Evolutionary conservation across 2,113 vertebrate genomes (phyloP).

Genomic region (Chaenocephalus aceratus): DNA sequence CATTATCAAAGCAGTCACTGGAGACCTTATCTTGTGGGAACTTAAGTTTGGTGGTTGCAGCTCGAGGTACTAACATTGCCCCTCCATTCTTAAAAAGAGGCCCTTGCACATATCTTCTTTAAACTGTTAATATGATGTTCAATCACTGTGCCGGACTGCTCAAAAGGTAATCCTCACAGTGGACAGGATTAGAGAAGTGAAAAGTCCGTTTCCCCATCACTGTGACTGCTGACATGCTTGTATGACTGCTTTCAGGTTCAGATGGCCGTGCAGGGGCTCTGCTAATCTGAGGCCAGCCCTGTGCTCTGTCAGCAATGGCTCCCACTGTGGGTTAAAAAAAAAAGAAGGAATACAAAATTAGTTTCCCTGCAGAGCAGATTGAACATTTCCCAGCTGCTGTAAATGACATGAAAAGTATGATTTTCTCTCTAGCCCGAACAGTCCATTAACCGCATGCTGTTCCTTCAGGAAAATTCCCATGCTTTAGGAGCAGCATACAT

Average conservation of each 20-base stretch:
- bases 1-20: constrained; percentile 4
- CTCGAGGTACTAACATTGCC: constrained; percentile 10
- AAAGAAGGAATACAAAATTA: constrained; percentile 2
- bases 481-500: constrained; percentile 48
- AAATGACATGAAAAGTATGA: constrained; percentile 69
- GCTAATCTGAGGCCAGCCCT: constrained; percentile 57
- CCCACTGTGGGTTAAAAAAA: constrained; percentile 12
- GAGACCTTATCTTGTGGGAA: constrained; percentile 3
- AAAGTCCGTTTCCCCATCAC: constrained; percentile 68
- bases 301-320: constrained; percentile 56
- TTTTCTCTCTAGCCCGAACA: constrained; percentile 58
- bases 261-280: constrained; percentile 46
- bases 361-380: constrained; percentile 51
- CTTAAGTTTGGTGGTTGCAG: constrained; percentile 2
- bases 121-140: constrained; percentile 43
- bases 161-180: constrained; percentile 62
- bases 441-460: constrained; percentile 75
- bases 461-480: constrained; percentile 54
- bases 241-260: constrained; percentile 64
- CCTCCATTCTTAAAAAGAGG: constrained; percentile 14
- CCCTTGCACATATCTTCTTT: constrained; percentile 34
- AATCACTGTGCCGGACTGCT: constrained; percentile 44
- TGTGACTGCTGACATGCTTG: constrained; percentile 61
- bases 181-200: constrained; percentile 75
- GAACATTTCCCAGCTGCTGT: constrained; percentile 56